phyloP scores from a whole-genome alignment of 53 echinoderm and acorn worm species.

The Mesocentrotus franciscanus region DNA sequence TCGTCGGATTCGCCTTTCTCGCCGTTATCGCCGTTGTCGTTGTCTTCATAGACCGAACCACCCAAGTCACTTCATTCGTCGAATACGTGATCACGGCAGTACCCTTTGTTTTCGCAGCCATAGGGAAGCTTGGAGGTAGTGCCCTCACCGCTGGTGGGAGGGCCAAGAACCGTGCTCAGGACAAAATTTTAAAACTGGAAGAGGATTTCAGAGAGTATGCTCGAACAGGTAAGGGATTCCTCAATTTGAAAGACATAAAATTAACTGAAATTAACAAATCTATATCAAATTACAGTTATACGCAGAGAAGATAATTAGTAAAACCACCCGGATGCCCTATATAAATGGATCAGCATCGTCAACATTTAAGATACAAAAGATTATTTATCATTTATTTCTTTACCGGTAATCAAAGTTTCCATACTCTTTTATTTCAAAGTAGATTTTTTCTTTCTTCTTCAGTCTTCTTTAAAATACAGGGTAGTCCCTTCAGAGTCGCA shows the following conservation, averaged over 20 bases:
- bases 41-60: conserved; percentile 15
- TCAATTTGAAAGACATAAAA: neutral
- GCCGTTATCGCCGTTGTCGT: neutral
- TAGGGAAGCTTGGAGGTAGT: neutral
- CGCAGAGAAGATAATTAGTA: no score
- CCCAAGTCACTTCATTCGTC: neutral
- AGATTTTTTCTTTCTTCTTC: no score
- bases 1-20: neutral
- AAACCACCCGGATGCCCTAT: no score
- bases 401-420: neutral
- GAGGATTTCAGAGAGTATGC: conserved; percentile 28
- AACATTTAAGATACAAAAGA: no score
- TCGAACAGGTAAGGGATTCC: neutral
- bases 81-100: conserved; percentile 30
- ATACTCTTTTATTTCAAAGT: neutral
- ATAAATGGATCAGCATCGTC: no score
- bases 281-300: no score
- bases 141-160: neutral
- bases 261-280: no score
- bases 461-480: no score
- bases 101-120: neutral
- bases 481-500: no score
- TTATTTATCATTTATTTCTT: neutral
- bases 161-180: conserved; percentile 9
- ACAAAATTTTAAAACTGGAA: conserved; percentile 11